Percentiles rank a stretch among this genome's conserved stretches.
phyloP scores from a whole-genome alignment of 2,888 invertebrate genomes.

The Rhagium mordax region DNA sequence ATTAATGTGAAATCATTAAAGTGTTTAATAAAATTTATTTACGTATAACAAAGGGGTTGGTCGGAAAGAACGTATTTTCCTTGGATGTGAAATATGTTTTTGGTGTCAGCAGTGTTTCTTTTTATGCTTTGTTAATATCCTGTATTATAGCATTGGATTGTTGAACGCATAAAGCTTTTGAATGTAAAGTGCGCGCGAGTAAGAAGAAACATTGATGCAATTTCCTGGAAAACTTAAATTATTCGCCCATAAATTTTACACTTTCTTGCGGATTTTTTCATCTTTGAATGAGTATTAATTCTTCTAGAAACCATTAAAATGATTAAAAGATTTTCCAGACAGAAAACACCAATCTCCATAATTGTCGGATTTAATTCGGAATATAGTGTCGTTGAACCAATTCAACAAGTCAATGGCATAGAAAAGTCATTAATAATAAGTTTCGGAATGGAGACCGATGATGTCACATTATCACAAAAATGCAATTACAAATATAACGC shows the following conservation, averaged over 20 bases:
- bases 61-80: conserved; percentile 25
- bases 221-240: conserved; percentile 68
- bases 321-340: conserved; percentile 63
- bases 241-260: conserved; percentile 66
- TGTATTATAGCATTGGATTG: conserved; percentile 54
- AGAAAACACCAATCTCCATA: conserved; percentile 58
- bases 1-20: conserved; percentile 24
- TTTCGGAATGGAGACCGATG: background rate
- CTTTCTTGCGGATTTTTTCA: conserved; percentile 59
- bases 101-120: conserved; percentile 40
- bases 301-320: conserved; percentile 65
- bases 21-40: conserved; percentile 37
- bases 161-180: conserved; percentile 58
- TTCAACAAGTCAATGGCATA: conserved; percentile 9
- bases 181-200: conserved; percentile 51
- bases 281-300: conserved; percentile 62
- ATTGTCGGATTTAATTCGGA: conserved; percentile 47
- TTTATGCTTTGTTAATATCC: conserved; percentile 62
- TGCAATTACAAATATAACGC: background rate
- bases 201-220: conserved; percentile 66
- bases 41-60: conserved; percentile 33
- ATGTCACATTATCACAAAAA: background rate
- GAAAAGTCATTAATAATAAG: conserved; percentile 8
- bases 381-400: conserved; percentile 29
- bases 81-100: conserved; percentile 37